Conservation (phyloP, 2,888 invertebrate genomes). For the Drosophila diplacantha region DNA sequence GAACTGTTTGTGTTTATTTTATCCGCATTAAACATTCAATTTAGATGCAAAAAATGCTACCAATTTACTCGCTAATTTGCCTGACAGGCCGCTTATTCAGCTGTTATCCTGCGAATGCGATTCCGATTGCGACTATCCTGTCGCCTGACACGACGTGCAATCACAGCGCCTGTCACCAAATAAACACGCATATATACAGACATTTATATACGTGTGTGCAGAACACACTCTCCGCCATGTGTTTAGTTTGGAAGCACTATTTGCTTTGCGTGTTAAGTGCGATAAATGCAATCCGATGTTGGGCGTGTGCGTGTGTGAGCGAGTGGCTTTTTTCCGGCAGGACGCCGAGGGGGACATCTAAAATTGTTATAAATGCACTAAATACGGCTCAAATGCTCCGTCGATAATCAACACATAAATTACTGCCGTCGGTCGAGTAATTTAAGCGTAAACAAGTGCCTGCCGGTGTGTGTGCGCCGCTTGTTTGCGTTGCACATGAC, state of each 20-base stretch:
- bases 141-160: conserved; percentile 51
- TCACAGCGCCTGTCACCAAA: conserved; percentile 34
- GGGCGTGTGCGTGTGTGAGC: conserved; percentile 16
- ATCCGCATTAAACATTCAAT: not conserved
- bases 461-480: not conserved
- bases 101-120: conserved; percentile 2
- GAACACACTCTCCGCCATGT: not conserved
- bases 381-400: conserved; percentile 42
- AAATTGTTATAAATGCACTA: conserved; percentile 49
- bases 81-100: conserved; percentile 18
- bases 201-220: conserved; percentile 1
- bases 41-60: not conserved
- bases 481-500: conserved; percentile 30
- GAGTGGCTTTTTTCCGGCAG: conserved; percentile 7
- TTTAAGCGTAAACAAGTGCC: conserved; percentile 46
- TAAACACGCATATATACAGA: conserved; percentile 24
- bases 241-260: conserved; percentile 40
- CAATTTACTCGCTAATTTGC: conserved; percentile 14
- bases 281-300: conserved; percentile 68
- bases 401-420: conserved; percentile 68
- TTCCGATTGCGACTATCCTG: conserved; percentile 20
- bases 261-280: conserved; percentile 65
- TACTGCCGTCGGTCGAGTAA: conserved; percentile 43
- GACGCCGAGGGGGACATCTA: not conserved
- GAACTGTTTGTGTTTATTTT: not conserved